phyloP scores from a whole-genome alignment of 2,113 vertebrate genomes.

The Microtus ochrogaster region DNA sequence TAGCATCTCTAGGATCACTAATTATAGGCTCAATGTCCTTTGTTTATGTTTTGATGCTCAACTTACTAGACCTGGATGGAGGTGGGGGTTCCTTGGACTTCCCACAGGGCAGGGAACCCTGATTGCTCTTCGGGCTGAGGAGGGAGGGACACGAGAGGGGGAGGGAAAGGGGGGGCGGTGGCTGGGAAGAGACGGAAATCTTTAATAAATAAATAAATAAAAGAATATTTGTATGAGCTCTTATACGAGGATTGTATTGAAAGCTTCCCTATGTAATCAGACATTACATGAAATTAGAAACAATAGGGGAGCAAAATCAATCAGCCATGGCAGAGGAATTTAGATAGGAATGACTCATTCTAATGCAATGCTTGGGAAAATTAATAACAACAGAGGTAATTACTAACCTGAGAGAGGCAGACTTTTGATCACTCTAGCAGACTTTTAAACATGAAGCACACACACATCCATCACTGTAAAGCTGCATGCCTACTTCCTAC shows the following conservation, averaged over 20 bases:
- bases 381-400: conserved; percentile 85
- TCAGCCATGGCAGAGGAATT: conserved; percentile 81
- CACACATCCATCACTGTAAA: conserved; percentile 46
- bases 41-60: too few species aligned
- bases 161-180: too few species aligned
- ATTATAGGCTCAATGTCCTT: too few species aligned
- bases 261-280: conserved; percentile 71
- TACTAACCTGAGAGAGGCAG: conserved; percentile 81
- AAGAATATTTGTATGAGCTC: conserved; percentile 72
- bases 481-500: not conserved
- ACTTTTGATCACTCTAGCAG: conserved; percentile 76
- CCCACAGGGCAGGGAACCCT: too few species aligned
- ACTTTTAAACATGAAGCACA: conserved; percentile 64
- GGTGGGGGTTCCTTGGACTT: too few species aligned
- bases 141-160: too few species aligned
- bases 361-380: conserved; percentile 81
- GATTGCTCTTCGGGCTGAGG: too few species aligned
- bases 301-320: conserved; percentile 84
- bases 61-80: too few species aligned
- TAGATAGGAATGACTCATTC: conserved; percentile 84
- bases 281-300: conserved; percentile 82
- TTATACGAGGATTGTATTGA: conserved; percentile 49
- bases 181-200: too few species aligned
- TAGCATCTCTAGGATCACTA: too few species aligned
- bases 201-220: too few species aligned